phyloP scores from a whole-genome alignment of 2,888 invertebrate genomes.

The Cotesia congregata region DNA sequence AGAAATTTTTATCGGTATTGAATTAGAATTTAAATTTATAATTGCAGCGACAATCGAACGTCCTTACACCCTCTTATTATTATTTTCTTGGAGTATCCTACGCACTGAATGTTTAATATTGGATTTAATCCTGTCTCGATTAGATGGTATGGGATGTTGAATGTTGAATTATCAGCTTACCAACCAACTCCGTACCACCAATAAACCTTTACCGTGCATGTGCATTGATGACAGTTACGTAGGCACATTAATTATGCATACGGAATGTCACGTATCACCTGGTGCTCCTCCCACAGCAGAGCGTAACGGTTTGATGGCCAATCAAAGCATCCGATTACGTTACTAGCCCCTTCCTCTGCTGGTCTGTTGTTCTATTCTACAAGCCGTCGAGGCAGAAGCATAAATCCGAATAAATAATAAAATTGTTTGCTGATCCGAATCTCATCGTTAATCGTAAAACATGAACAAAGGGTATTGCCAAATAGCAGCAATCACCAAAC shows the following conservation, averaged over 20 bases:
- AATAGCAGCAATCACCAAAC: neutral
- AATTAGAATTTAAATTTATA: neutral
- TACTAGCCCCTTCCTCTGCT: neutral
- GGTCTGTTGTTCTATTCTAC: too few relatives aligned
- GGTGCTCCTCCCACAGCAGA: conserved; percentile 63
- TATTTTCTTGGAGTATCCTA: conserved; percentile 2
- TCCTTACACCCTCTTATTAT: neutral
- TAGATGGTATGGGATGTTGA: neutral
- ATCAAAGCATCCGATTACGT: conserved; percentile 49
- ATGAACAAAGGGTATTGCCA: neutral
- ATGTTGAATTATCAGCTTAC: conserved; percentile 17
- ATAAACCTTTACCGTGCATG: conserved; percentile 48
- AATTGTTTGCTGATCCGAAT: neutral
- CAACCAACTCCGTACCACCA: conserved; percentile 33
- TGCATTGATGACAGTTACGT: conserved; percentile 52
- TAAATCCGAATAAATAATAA: neutral
- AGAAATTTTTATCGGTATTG: too few relatives aligned
- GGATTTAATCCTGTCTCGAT: neutral
- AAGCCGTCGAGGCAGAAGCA: neutral
- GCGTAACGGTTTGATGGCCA: conserved; percentile 56
- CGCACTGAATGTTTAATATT: neutral
- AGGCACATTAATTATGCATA: conserved; percentile 48
- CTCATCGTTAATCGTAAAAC: neutral
- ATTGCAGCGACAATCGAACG: conserved; percentile 12
- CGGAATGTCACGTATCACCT: conserved; percentile 45